These are phyloP conservation scores for Perithous albicinctus DNA, from an alignment of 2,888 invertebrate genomes.

Conservation along the genomic window DNA sequence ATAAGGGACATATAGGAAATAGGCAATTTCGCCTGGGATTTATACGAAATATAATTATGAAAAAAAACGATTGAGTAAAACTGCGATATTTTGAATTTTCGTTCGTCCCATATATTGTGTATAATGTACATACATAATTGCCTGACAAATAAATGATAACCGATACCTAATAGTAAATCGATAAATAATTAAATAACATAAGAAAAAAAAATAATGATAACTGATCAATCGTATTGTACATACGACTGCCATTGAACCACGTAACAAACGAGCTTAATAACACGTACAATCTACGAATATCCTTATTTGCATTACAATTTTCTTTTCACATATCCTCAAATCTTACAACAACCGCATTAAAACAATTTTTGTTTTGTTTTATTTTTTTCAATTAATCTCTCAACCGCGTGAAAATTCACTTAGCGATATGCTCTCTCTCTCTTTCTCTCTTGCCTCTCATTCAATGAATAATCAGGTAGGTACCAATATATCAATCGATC, in stretches of 20 bases:
- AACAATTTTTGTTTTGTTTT: too few relatives aligned
- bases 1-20: background rate
- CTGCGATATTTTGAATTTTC: constrained; percentile 19
- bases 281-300: constrained; percentile 58
- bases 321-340: constrained; percentile 31
- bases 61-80: background rate
- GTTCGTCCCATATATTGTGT: constrained; percentile 70
- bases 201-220: constrained; percentile 55
- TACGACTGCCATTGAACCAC: constrained; percentile 54
- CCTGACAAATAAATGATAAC: constrained; percentile 68
- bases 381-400: constrained; percentile 31
- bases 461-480: constrained; percentile 11
- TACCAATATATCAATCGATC: constrained; percentile 3
- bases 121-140: constrained; percentile 73
- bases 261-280: constrained; percentile 65
- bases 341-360: constrained; percentile 40
- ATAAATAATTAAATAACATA: constrained; percentile 74
- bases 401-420: constrained; percentile 19
- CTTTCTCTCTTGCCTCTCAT: too few relatives aligned
- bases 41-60: background rate
- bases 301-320: constrained; percentile 44
- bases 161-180: constrained; percentile 70
- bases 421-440: background rate
- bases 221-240: constrained; percentile 48
- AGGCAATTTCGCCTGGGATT: background rate